These are phyloP conservation scores for Cerastis leucographa DNA, from an alignment of 2,888 invertebrate genomes.

Conservation along the genomic window DNA sequence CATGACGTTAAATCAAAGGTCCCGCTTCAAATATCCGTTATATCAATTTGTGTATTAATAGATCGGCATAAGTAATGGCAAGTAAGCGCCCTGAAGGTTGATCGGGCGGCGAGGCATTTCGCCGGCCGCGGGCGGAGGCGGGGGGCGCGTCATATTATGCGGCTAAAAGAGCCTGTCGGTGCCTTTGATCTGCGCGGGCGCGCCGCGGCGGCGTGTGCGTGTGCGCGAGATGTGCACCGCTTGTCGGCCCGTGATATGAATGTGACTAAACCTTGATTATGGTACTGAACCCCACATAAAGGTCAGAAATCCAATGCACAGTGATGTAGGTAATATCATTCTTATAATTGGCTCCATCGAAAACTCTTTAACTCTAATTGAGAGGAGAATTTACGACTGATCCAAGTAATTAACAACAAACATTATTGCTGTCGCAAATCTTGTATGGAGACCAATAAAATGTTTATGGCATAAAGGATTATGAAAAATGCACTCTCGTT, in stretches of 20 bases:
- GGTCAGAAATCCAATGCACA: conserved; percentile 84
- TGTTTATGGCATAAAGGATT: conserved; percentile 49
- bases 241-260: conserved; percentile 89
- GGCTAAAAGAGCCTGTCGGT: conserved; percentile 91
- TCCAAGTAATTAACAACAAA: conserved; percentile 69
- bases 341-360: conserved; percentile 75
- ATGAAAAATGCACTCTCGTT: conserved; percentile 63
- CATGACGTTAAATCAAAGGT: conserved; percentile 75
- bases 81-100: conserved; percentile 83
- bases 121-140: conserved; percentile 84
- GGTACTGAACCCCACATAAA: conserved; percentile 88
- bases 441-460: conserved; percentile 52
- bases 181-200: conserved; percentile 88
- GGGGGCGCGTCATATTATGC: conserved; percentile 90
- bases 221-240: conserved; percentile 85
- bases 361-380: conserved; percentile 70
- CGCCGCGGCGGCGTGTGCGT: conserved; percentile 78
- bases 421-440: conserved; percentile 62
- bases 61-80: conserved; percentile 90
- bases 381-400: conserved; percentile 68
- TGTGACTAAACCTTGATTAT: conserved; percentile 91
- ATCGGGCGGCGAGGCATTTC: conserved; percentile 80
- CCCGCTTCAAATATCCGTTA: conserved; percentile 82
- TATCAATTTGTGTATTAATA: conserved; percentile 90
- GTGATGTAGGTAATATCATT: conserved; percentile 76